Percentiles rank a stretch among this genome's conserved stretches.
Conservation (phyloP, 1,140 invertebrate species). For the Drosophila gunungcola region DNA sequence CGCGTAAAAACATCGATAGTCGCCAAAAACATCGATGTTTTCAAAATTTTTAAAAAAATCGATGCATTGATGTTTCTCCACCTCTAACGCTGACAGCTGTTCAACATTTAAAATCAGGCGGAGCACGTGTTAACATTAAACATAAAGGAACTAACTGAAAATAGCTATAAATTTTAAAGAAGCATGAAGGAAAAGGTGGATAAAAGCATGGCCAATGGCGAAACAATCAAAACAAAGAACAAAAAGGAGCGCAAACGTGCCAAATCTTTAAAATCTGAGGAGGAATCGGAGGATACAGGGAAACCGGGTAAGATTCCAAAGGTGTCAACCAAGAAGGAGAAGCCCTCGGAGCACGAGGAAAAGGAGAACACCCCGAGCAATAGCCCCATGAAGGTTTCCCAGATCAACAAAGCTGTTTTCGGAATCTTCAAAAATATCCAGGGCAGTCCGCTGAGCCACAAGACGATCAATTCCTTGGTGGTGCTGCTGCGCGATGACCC, state of each 20-base stretch:
- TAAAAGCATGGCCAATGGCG: constrained; percentile 5
- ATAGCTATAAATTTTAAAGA: background rate
- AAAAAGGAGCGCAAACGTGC: constrained; percentile 9
- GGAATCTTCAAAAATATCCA: constrained; percentile 35
- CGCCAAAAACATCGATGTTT: too few relatives aligned
- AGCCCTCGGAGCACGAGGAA: constrained; percentile 6
- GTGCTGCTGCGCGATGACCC: constrained; percentile 21
- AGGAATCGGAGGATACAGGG: background rate
- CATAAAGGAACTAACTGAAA: background rate
- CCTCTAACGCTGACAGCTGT: too few relatives aligned
- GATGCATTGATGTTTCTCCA: too few relatives aligned
- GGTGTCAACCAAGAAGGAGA: constrained; percentile 1
- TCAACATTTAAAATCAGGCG: too few relatives aligned
- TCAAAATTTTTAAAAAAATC: too few relatives aligned
- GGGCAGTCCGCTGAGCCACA: background rate
- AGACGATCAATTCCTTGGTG: constrained; percentile 33
- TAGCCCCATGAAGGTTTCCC: constrained; percentile 7
- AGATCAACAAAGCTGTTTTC: constrained; percentile 54
- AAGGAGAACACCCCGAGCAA: constrained; percentile 31
- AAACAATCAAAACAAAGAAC: background rate
- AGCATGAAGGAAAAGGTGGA: constrained; percentile 5
- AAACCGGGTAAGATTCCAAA: constrained; percentile 11
- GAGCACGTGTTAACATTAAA: background rate
- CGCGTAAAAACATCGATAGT: too few relatives aligned
- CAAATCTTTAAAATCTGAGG: constrained; percentile 9